These are phyloP conservation scores for Pelosia muscerda DNA, from an alignment of 2,888 invertebrate genomes.

Conservation along the genomic window DNA sequence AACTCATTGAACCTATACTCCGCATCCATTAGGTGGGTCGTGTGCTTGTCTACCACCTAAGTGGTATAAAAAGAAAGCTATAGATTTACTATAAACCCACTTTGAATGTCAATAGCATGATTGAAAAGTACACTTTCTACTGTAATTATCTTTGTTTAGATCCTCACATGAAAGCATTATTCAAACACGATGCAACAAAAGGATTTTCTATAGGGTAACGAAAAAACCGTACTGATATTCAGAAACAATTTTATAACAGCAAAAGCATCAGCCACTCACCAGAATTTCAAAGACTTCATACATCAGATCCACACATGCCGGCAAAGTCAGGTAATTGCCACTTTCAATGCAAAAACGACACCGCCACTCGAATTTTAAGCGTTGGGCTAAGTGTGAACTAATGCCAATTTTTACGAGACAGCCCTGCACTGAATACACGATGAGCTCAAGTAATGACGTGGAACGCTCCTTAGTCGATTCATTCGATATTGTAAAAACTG, in stretches of 20 bases:
- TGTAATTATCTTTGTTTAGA: not conserved
- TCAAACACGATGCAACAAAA: not conserved
- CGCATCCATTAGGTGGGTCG: too few species aligned
- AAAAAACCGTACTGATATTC: not conserved
- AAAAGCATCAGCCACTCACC: constrained; percentile 31
- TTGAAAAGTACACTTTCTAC: too few species aligned
- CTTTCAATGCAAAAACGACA: constrained; percentile 75
- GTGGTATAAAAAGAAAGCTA: too few species aligned
- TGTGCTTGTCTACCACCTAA: too few species aligned
- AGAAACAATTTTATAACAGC: constrained; percentile 40
- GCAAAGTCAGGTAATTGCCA: constrained; percentile 71
- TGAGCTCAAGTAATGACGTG: constrained; percentile 58
- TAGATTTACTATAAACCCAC: too few species aligned
- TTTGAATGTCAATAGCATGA: too few species aligned
- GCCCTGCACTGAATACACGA: constrained; percentile 66
- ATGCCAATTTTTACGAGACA: constrained; percentile 79
- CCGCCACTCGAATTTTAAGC: constrained; percentile 74
- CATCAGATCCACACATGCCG: constrained; percentile 51
- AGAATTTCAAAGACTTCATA: constrained; percentile 46
- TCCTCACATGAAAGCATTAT: not conserved
- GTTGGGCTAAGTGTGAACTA: constrained; percentile 77
- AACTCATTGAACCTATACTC: too few species aligned
- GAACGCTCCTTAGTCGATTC: constrained; percentile 42
- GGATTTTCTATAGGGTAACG: not conserved
- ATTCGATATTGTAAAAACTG: constrained; percentile 37